These are phyloP conservation scores for Lacerta agilis DNA, from an alignment of 2,797 vertebrate genomes.

Conservation along the genomic window DNA sequence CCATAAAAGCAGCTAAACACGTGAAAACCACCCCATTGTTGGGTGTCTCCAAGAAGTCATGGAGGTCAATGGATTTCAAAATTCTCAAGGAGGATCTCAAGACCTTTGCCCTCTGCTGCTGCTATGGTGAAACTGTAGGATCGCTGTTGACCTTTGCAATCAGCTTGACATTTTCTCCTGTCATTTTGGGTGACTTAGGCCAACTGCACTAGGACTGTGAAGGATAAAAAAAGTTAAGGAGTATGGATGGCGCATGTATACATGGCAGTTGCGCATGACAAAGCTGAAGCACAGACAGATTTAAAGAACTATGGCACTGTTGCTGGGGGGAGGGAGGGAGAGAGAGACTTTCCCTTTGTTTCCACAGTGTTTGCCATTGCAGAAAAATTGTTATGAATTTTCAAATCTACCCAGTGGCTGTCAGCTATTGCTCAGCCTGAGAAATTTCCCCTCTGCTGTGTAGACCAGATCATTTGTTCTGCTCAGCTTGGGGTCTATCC, in stretches of 20 bases:
- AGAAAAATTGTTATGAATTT: conserved; percentile 2
- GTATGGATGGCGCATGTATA: background rate
- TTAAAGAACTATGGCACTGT: background rate
- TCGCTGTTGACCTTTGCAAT: background rate
- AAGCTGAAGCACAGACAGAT: background rate
- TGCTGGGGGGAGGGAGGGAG: no score
- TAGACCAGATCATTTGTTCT: conserved; percentile 8
- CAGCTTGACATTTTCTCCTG: background rate
- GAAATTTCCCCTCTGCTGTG: conserved; percentile 22
- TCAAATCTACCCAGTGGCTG: conserved; percentile 1
- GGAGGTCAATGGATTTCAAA: background rate
- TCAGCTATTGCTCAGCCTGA: conserved; percentile 22
- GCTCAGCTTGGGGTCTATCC: background rate
- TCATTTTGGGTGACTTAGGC: background rate
- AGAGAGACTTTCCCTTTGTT: background rate
- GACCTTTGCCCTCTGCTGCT: background rate
- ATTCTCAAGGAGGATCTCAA: background rate
- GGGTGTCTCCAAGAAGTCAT: background rate
- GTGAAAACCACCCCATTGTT: no score
- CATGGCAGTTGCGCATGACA: background rate
- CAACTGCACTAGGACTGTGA: background rate
- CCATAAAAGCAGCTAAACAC: no score
- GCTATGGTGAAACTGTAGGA: background rate
- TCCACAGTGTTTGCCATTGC: background rate
- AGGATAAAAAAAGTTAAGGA: background rate